These are phyloP conservation scores for Furnarius figulus DNA, from an alignment of 2,113 vertebrate species.

Conservation along the genomic window DNA sequence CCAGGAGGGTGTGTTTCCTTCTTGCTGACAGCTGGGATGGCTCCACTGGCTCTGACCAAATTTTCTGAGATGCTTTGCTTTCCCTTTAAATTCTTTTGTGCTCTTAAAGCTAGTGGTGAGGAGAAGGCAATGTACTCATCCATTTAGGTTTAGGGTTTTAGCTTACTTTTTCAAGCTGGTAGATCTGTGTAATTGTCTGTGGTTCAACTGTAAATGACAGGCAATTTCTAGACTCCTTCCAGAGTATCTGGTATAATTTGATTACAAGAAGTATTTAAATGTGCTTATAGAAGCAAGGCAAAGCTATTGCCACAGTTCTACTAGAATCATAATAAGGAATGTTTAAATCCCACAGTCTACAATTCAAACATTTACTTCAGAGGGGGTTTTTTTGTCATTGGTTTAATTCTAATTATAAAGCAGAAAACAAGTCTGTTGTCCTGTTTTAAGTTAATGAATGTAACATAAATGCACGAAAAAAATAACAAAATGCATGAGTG, in stretches of 20 bases:
- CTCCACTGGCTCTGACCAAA: not conserved
- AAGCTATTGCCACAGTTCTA: not conserved
- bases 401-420: not conserved
- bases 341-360: not conserved
- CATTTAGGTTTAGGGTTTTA: not conserved
- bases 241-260: not conserved
- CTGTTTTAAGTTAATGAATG: not conserved
- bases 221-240: not conserved
- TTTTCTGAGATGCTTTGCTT: not conserved
- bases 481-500: not conserved
- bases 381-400: not conserved
- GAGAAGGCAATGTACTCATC: not conserved
- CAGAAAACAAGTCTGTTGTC: not conserved
- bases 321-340: not conserved
- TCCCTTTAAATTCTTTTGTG: not conserved
- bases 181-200: not conserved
- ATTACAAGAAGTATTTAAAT: not conserved
- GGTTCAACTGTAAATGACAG: not conserved
- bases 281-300: not conserved
- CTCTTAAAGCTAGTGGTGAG: not conserved
- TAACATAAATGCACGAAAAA: not conserved
- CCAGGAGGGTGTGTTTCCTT: conserved; percentile 3
- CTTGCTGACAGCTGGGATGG: not conserved
- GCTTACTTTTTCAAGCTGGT: not conserved
- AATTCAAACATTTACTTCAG: not conserved